A percentile compares a stretch with the other conserved stretches of the same genome.
These are phyloP conservation scores for Gavia stellata DNA, from an alignment of 2,113 vertebrate species.

Conservation along the genomic window DNA sequence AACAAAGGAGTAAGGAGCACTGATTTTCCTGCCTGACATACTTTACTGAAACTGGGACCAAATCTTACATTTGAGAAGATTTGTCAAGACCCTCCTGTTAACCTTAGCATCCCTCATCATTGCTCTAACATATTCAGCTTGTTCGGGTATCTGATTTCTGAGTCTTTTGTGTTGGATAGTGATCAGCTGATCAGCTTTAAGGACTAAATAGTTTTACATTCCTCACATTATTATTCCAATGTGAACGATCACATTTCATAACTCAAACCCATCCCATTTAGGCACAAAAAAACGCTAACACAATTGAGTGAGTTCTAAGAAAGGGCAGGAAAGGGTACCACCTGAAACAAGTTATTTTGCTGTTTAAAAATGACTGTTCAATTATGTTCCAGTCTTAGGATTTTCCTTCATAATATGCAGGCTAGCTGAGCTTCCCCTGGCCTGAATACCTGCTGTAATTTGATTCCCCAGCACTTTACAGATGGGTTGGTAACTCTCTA, in stretches of 20 bases:
- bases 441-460: background rate
- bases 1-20: background rate
- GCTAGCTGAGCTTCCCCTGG: background rate
- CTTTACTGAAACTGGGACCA: background rate
- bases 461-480: background rate
- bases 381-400: background rate
- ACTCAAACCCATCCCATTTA: background rate
- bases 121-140: background rate
- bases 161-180: background rate
- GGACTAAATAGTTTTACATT: background rate
- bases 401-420: background rate
- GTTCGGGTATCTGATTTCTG: background rate
- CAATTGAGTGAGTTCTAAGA: background rate
- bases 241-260: slow-evolving; percentile 4
- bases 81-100: background rate
- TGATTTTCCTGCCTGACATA: background rate
- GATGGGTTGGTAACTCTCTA: background rate
- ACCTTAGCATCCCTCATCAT: background rate
- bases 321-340: background rate
- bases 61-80: background rate
- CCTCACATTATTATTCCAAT: background rate
- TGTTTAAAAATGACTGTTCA: background rate
- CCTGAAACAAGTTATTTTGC: background rate
- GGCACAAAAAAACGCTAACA: background rate
- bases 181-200: slow-evolving; percentile 32